Percentiles rank a stretch among this genome's conserved stretches.
These are phyloP conservation scores for Dicyrtoma fusca DNA, from an alignment of 2,888 invertebrate genomes.

Conservation along the genomic window DNA sequence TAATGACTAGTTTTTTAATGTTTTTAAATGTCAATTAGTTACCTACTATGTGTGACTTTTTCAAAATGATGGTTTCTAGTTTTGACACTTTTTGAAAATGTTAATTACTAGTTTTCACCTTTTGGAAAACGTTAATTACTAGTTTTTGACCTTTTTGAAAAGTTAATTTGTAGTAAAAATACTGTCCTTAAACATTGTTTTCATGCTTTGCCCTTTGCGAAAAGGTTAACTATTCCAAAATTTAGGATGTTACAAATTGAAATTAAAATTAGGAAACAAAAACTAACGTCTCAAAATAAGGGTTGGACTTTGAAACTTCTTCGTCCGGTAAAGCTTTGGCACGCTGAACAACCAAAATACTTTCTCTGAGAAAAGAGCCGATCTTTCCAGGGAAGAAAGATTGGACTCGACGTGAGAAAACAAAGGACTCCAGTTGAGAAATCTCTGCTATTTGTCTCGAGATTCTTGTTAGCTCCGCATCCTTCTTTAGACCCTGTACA, in stretches of 20 bases:
- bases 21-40: too few species aligned
- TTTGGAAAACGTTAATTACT: too few species aligned
- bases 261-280: neutral
- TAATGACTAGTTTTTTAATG: too few species aligned
- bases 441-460: constrained; percentile 52
- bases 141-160: too few species aligned
- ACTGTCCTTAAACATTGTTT: too few species aligned
- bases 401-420: constrained; percentile 54
- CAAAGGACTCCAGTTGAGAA: constrained; percentile 51
- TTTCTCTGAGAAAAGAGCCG: constrained; percentile 51
- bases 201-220: too few species aligned
- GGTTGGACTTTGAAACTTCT: neutral
- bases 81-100: too few species aligned
- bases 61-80: too few species aligned
- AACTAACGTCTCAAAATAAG: constrained; percentile 38
- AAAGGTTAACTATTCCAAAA: neutral
- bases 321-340: constrained; percentile 13
- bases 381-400: constrained; percentile 50
- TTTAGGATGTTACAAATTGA: neutral
- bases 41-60: too few species aligned
- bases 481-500: constrained; percentile 51
- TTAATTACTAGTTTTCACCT: too few species aligned
- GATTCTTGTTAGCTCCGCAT: constrained; percentile 50
- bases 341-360: constrained; percentile 48
- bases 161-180: too few species aligned